Base-by-base conservation (phyloP, 2,797 vertebrate species). In the Bradypus variegatus region DNA sequence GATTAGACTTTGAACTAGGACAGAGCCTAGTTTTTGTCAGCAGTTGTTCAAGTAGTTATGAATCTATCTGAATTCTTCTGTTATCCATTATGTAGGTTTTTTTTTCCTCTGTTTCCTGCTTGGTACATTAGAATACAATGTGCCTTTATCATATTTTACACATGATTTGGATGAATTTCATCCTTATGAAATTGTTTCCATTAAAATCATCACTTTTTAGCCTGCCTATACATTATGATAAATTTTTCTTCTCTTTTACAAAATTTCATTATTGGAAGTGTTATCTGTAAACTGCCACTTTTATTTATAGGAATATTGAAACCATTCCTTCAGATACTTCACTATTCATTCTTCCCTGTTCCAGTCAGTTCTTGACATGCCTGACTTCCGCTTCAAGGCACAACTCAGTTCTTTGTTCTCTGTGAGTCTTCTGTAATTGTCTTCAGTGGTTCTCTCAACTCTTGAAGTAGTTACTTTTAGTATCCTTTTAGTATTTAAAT, bases 141-240 rank as follows among this genome's bases (percentile, higher is more conserved):
- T 67, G 16, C n/a, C 87, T 94, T 75, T 85, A 31, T 84, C 25
- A 36, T 50, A 53, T 81, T 93, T 92, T 75, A 79, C 11, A 36
- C 9, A 81, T 53, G n/a, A 55, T 90, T 90, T 92, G 70, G 55
- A 86, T 82, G 72, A 69, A 58, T 90, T 86, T 89, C 33, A 36
- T 53, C 88, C 23, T 55, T 70, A 55, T 88, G 73, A 92, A 78
- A n/a, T 55, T 92, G 48, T 55, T 14, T 79, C 72, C 31, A 27
- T 86, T 86, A 86, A 91, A 88, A 86, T 27, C 8, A 33, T 21
- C 58, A 72, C 27, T 86, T 78, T 58, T 45, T 62, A 8, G 6
- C 13, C 62, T n/a, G 41, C 3, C 13, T 8, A n/a, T 23, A 81
- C 8, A 50, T 64, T 75, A 12, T 69, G 84, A 36, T 83, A 14